Percentiles rank a stretch among this genome's conserved stretches.
Conservation (phyloP, 2,113 vertebrate species). For the Agelaius phoeniceus region DNA sequence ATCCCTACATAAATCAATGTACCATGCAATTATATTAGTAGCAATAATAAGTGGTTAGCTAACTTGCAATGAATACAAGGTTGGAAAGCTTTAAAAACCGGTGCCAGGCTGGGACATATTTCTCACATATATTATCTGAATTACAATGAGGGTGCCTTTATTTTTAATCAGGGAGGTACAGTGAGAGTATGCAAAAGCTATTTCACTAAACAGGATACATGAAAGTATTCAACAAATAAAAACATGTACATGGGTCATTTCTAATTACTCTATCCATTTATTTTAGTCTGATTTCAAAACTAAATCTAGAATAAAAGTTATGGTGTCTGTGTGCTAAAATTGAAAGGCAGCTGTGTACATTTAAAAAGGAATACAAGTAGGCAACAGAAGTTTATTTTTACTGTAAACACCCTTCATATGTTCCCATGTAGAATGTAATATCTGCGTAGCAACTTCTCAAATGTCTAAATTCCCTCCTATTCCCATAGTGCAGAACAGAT, state of each 20-base stretch:
- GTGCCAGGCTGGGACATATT: neutral
- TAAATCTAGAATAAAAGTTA: neutral
- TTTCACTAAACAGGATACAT: neutral
- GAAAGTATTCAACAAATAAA: neutral
- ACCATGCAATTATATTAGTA: constrained; percentile 51
- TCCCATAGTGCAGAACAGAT: constrained; percentile 53
- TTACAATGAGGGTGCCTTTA: neutral
- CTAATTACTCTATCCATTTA: neutral
- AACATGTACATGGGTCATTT: neutral
- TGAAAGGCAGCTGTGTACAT: neutral
- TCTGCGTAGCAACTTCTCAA: constrained; percentile 39
- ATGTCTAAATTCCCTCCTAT: constrained; percentile 44
- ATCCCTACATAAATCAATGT: constrained; percentile 53
- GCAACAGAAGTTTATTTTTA: constrained; percentile 36
- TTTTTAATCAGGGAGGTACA: neutral
- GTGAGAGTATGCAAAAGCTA: neutral
- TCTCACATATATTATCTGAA: constrained; percentile 20
- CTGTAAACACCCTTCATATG: constrained; percentile 12
- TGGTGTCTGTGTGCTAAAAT: neutral
- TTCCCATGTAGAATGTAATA: constrained; percentile 19
- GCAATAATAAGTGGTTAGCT: constrained; percentile 42
- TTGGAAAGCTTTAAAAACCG: constrained; percentile 22
- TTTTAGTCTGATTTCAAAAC: constrained; percentile 3
- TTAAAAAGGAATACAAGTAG: constrained; percentile 30
- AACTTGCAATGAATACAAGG: constrained; percentile 5